Conservation (phyloP, 1,140 invertebrate species). For the Meteorus sp. region DNA sequence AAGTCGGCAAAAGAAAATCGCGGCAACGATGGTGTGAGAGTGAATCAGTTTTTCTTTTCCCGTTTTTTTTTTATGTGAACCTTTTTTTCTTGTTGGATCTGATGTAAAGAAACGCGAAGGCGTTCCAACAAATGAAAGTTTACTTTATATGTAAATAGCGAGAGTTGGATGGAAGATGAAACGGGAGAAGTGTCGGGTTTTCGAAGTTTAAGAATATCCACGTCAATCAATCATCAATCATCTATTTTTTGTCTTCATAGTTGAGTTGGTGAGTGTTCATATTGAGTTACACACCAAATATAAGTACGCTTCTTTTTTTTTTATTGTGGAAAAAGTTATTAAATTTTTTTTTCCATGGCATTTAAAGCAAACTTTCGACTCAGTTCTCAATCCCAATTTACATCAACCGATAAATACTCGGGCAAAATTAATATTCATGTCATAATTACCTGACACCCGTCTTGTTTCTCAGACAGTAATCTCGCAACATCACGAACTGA, state of each 20-base stretch:
- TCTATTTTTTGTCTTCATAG: neutral
- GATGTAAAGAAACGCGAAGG: slow-evolving; percentile 7
- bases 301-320: too few relatives aligned
- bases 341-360: too few relatives aligned
- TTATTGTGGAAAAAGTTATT: too few relatives aligned
- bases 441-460: slow-evolving; percentile 52
- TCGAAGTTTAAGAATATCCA: slow-evolving; percentile 9
- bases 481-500: slow-evolving; percentile 70
- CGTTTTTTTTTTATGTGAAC: too few relatives aligned
- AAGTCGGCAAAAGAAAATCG: slow-evolving; percentile 32
- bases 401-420: neutral
- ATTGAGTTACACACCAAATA: too few relatives aligned
- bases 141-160: slow-evolving; percentile 35
- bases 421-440: neutral
- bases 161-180: slow-evolving; percentile 10
- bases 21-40: too few relatives aligned
- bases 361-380: too few relatives aligned
- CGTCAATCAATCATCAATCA: slow-evolving; percentile 10
- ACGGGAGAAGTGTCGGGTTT: slow-evolving; percentile 15
- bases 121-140: slow-evolving; percentile 18
- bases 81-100: too few relatives aligned
- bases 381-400: too few relatives aligned
- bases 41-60: too few relatives aligned
- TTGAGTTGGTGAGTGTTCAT: neutral
- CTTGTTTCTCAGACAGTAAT: slow-evolving; percentile 68